Evolutionary conservation across 2,113 vertebrate genomes (phyloP), one percentile per base, ranked within the genome.

Genomic region (Rhynchomys soricoides): DNA sequence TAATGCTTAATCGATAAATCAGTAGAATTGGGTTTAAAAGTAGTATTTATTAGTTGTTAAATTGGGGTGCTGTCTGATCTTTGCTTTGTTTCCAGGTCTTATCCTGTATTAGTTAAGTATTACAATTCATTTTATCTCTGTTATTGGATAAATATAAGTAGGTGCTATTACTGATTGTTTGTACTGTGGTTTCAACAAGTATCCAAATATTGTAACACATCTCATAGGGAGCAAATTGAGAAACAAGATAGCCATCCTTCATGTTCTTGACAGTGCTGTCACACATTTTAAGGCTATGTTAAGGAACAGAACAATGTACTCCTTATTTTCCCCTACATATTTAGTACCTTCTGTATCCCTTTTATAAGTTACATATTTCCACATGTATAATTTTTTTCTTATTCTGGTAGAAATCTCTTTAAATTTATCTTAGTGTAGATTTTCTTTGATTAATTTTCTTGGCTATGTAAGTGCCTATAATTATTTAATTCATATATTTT

Each of bases 1-100:
- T 74, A 85, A 71, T 70, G 48, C 75, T 95, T 93, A 90, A 93
- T 86, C n/a, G 2, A 75, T 45, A 81, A 45, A 64, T 78, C 10
- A 75, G 7, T 57, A 40, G 5, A 26, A 62, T 43, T 88, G 21
- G 15, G 3, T 62, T 96, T 68, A 94, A 88, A 68, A 62, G 3
- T 43, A 88, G 48, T 31, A 52, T 52, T 31, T 79, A 9, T 34
- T 52, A 66, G 55, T 85, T 71, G 26, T 7, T 31, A n/a, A 50
- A 50, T 24, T 57, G n/a, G 11, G 10, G 13, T 74, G 10, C 21
- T 70, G n/a, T 68, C 21, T 83, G 3, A 62, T n/a, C 37, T 93
- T 90, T 74, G 3, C 2, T 93, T 83, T 19, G 70, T 34, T 73
- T 91, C 66, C 34, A 12, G 43, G 17, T 24, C 7, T 93, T 90